A percentile compares a stretch with the other conserved stretches of the same genome.
Conservation (phyloP, 1,140 invertebrate species). For the Brachionus rubens region DNA sequence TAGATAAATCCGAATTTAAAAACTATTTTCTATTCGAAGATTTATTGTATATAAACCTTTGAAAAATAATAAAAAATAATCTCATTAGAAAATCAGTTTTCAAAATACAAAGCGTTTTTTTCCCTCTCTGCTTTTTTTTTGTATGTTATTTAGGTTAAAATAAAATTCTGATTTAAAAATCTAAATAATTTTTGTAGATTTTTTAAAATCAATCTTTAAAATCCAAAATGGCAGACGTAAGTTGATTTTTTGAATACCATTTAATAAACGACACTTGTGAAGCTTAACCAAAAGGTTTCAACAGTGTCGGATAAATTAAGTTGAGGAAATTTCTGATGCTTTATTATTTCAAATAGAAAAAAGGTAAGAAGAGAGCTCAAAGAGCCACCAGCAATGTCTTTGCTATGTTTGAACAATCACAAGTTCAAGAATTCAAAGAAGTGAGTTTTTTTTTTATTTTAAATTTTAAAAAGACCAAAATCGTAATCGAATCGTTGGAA, state of each 20-base stretch:
- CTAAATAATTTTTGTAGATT: no score
- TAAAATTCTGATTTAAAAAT: no score
- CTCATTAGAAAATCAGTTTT: no score
- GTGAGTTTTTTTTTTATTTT: constrained; percentile 62
- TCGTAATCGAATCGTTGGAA: background rate
- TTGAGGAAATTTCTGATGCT: background rate
- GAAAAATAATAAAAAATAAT: no score
- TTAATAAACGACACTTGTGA: background rate
- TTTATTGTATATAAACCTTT: no score
- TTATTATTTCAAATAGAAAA: constrained; percentile 7
- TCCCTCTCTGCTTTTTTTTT: no score
- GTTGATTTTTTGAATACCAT: background rate
- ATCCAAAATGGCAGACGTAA: constrained; percentile 25
- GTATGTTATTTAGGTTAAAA: no score
- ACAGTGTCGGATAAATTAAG: background rate
- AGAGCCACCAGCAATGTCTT: constrained; percentile 59
- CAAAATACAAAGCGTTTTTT: no score
- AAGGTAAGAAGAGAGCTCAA: constrained; percentile 50
- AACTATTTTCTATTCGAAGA: no score
- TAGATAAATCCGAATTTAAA: no score
- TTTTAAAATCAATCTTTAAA: background rate
- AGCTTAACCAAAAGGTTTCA: background rate
- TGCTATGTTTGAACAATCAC: constrained; percentile 55
- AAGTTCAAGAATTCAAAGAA: constrained; percentile 77
- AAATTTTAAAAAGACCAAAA: background rate